Evolutionary conservation across 2,113 vertebrate species (phyloP), one percentile per base, ranked within the genome.

Genomic region (Naja naja): DNA sequence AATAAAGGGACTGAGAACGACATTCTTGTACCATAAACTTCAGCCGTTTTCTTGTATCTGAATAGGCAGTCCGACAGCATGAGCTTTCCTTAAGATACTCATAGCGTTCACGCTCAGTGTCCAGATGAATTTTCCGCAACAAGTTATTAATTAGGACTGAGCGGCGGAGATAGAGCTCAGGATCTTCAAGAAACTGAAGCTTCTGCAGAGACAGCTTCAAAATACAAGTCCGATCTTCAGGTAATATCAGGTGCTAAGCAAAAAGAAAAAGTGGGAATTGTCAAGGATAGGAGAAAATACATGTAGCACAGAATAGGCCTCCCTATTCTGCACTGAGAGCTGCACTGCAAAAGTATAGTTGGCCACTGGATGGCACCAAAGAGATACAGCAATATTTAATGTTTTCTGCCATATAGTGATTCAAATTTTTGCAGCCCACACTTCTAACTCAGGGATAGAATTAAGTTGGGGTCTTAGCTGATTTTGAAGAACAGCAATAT

Each of bases 81-180:
- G 98, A 96, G 94, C 96, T 96, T 94, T 97, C 98, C 92, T 98
- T 98, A 97, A 98, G 97, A 97, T 98, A 98, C 96, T 98, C 98
- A 97, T 98, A 98, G 95, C 97, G 98, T 93, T 98, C 97, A 95
- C 98, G 98, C 96, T 98, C 98, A 93, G 98, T 98, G 96, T 99
- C 99, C 97, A 98, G 97, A 97, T 99, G 99, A 94, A 99, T 99
- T 97, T 99, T 99, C 97, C 99, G 98, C 98, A 99, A 98, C 97
- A 99, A 97, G 98, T 99, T 99, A 98, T 99, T 99, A 98, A 99
- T 99, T 97, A 99, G 98, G 96, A 99, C 99, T 45, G 99, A 99
- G 97, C 99, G 98, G 94, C 98, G 97, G 95, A 99, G 98, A 96
- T 99, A 99, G 96, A 97, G 98, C 97, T 99, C 99, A 0, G 99